Evolutionary conservation across 2,888 invertebrate genomes (phyloP).

Genomic region (Agrilus mali): DNA sequence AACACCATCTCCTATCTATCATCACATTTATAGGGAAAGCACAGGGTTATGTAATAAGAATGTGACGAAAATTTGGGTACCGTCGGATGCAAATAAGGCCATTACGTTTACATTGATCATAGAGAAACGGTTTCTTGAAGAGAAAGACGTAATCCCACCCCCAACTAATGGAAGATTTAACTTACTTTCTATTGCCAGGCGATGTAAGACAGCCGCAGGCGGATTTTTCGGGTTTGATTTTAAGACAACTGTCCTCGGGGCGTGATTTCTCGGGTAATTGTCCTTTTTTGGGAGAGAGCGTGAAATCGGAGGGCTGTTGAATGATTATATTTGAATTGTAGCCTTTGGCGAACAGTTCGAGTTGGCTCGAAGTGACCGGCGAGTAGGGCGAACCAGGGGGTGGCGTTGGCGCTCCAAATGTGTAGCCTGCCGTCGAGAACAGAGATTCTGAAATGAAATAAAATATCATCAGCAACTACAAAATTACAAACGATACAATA

Average conservation of each 20-base stretch:
- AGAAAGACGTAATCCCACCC: too few species aligned
- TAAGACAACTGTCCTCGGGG: constrained; percentile 30
- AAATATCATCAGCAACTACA: background rate
- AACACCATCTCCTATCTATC: too few species aligned
- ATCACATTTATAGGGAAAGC: too few species aligned
- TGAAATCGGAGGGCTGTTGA: constrained; percentile 25
- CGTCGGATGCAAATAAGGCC: too few species aligned
- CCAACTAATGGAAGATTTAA: too few species aligned
- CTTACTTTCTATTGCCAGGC: background rate
- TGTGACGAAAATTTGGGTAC: too few species aligned
- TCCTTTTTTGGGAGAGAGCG: constrained; percentile 24
- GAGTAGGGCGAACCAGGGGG: constrained; percentile 52
- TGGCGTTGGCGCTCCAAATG: constrained; percentile 55
- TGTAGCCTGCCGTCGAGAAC: constrained; percentile 50
- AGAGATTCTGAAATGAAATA: constrained; percentile 51
- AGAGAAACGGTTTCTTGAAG: too few species aligned
- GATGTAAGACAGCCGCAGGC: constrained; percentile 20
- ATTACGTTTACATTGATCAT: too few species aligned
- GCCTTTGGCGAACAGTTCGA: constrained; percentile 46
- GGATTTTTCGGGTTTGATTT: constrained; percentile 21
- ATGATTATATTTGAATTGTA: constrained; percentile 36
- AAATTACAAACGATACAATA: too few species aligned
- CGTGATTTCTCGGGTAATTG: constrained; percentile 18
- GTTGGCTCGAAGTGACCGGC: constrained; percentile 52
- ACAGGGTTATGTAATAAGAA: too few species aligned